phyloP scores from a whole-genome alignment of 2,797 vertebrate species.

The Muscicapa striata region DNA sequence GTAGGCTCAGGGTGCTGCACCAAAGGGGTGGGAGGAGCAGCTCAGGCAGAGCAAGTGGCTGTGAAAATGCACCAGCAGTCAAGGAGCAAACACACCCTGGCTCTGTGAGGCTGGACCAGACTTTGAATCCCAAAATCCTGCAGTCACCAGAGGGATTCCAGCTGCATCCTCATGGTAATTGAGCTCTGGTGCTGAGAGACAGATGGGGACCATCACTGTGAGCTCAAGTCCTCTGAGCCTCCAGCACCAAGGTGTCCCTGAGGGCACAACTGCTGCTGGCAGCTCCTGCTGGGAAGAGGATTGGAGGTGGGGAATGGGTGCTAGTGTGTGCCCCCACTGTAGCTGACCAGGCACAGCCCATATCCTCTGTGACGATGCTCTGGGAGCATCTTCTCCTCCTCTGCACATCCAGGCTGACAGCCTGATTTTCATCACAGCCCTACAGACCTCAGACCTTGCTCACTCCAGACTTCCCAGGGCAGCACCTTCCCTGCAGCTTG shows the following conservation, averaged over 20 bases:
- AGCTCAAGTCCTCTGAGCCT: not conserved
- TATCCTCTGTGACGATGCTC: not conserved
- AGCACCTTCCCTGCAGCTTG: not conserved
- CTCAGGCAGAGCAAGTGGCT: not conserved
- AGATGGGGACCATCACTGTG: not conserved
- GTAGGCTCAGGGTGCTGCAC: not conserved
- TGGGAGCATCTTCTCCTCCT: not conserved
- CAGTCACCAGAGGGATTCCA: not conserved
- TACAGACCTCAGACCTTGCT: not conserved
- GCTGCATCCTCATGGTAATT: rapidly evolving
- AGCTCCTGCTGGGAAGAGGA: not conserved
- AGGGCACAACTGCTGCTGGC: not conserved
- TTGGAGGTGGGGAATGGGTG: not conserved
- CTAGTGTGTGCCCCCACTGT: rapidly evolving
- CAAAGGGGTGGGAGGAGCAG: not conserved
- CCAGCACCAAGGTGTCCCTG: not conserved
- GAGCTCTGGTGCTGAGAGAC: not conserved
- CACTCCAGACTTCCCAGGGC: not conserved
- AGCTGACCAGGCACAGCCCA: not conserved
- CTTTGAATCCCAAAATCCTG: not conserved
- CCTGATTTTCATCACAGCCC: not conserved
- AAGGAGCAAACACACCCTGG: not conserved
- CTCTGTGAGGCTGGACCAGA: rapidly evolving
- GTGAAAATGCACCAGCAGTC: not conserved
- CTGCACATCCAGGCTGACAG: not conserved